phyloP scores from a whole-genome alignment of 2,888 invertebrate species.

The Nemotelus nigrinus region DNA sequence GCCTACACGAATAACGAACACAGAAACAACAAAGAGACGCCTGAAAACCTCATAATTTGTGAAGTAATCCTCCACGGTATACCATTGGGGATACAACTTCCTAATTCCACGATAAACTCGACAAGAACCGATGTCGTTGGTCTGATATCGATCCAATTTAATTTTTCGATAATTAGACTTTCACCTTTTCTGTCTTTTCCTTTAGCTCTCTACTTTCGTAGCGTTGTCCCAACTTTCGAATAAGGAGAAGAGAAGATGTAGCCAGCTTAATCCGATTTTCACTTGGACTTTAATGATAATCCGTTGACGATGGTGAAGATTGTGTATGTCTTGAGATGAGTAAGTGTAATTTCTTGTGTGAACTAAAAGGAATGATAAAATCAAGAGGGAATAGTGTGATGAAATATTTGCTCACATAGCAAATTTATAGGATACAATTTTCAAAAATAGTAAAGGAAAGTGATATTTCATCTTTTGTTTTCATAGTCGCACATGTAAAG shows the following conservation, averaged over 20 bases:
- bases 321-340: too few species aligned
- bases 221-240: not conserved
- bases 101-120: constrained; percentile 18
- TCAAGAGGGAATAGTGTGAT: too few species aligned
- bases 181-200: constrained; percentile 15
- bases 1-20: not conserved
- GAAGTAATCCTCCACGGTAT: not conserved
- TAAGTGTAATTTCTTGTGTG: too few species aligned
- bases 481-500: too few species aligned
- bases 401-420: too few species aligned
- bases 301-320: not conserved
- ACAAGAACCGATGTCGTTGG: not conserved
- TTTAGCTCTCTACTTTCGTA: not conserved
- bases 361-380: too few species aligned
- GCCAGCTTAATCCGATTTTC: constrained; percentile 30
- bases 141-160: constrained; percentile 20
- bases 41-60: constrained; percentile 17
- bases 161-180: constrained; percentile 20
- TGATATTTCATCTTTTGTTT: too few species aligned
- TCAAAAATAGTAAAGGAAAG: too few species aligned
- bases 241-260: not conserved
- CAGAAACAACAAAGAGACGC: too few species aligned
- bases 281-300: constrained; percentile 30
- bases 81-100: constrained; percentile 17
- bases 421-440: too few species aligned